Evolutionary conservation across 2,797 vertebrate species (phyloP).

Genomic region (Pipistrellus pygmaeus): DNA sequence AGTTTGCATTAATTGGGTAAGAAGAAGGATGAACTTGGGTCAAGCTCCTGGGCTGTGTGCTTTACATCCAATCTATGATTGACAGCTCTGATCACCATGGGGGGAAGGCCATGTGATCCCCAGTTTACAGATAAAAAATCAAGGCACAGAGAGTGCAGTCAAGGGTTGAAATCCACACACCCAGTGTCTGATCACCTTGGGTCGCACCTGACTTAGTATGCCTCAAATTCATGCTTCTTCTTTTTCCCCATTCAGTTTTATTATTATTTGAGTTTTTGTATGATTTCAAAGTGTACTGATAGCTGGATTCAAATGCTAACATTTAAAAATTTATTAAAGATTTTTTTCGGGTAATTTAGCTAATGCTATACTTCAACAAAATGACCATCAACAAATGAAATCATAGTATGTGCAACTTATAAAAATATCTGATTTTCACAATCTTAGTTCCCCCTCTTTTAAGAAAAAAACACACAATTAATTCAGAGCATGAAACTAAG

Average conservation of each 20-base stretch:
- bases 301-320: neutral
- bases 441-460: neutral
- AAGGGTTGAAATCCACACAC: neutral
- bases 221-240: neutral
- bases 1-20: neutral
- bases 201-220: rapidly evolving
- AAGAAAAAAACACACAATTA: neutral
- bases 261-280: neutral
- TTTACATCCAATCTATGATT: neutral
- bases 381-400: neutral
- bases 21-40: neutral
- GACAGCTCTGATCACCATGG: neutral
- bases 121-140: neutral
- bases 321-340: neutral
- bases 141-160: neutral
- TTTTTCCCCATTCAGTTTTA: neutral
- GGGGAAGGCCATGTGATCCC: neutral
- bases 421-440: neutral
- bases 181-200: no score
- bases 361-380: neutral
- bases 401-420: neutral
- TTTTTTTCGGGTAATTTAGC: neutral
- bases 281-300: neutral
- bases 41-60: neutral
- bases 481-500: neutral